phyloP scores from a whole-genome alignment of 2,888 invertebrate species.

The Drosophila meridiana region DNA sequence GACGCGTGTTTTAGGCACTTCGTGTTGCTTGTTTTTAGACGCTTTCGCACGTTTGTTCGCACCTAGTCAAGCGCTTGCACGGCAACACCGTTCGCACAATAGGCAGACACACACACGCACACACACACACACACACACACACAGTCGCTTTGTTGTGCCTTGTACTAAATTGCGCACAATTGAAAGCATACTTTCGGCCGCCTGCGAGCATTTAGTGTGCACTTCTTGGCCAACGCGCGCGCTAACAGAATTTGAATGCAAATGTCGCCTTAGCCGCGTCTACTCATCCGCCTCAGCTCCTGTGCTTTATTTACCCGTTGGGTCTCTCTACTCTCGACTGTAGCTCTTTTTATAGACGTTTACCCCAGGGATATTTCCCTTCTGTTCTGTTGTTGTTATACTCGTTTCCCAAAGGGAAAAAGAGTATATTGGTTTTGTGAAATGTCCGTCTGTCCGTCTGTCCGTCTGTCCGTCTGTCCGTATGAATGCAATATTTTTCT shows the following conservation, averaged over 20 bases:
- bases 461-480: too few relatives aligned
- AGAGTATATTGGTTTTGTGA: too few relatives aligned
- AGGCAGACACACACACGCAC: slow-evolving; percentile 35
- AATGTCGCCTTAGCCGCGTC: slow-evolving; percentile 11
- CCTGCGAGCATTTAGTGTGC: slow-evolving; percentile 74
- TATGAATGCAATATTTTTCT: too few relatives aligned
- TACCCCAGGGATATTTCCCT: slow-evolving; percentile 48
- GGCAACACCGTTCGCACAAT: slow-evolving; percentile 29
- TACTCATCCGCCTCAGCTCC: not conserved
- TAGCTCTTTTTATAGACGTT: slow-evolving; percentile 46
- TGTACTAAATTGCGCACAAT: slow-evolving; percentile 80
- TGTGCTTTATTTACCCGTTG: slow-evolving; percentile 59
- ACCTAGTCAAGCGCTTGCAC: slow-evolving; percentile 61
- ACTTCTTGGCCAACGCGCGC: slow-evolving; percentile 38
- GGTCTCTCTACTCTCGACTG: slow-evolving; percentile 33
- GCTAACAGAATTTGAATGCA: slow-evolving; percentile 52
- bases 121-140: slow-evolving; percentile 16
- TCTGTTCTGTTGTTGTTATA: slow-evolving; percentile 20
- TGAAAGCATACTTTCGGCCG: slow-evolving; percentile 76
- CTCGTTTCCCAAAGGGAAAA: too few relatives aligned
- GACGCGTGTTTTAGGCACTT: slow-evolving; percentile 39
- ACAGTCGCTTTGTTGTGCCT: slow-evolving; percentile 51
- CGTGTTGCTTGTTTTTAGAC: slow-evolving; percentile 56
- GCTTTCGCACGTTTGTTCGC: slow-evolving; percentile 69
- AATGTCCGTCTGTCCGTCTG: too few relatives aligned